Evolutionary conservation across 2,797 vertebrate species (phyloP).

Genomic region (Melanotaenia maccullochi): DNA sequence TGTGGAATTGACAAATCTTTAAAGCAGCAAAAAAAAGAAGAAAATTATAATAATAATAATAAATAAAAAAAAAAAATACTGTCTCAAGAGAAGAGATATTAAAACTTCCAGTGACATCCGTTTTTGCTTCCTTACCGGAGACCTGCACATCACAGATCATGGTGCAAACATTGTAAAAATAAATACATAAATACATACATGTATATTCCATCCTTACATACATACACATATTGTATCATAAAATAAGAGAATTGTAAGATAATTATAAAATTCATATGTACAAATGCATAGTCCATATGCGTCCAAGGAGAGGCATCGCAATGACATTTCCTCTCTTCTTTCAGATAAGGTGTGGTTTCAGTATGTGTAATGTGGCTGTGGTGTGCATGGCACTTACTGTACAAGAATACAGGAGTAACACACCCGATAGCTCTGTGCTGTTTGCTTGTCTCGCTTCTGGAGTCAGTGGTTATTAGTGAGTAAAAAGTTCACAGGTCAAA

Average conservation of each 20-base stretch:
- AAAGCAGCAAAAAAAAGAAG: conserved; percentile 65
- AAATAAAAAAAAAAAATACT: conserved; percentile 67
- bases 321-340: conserved; percentile 51
- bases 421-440: conserved; percentile 72
- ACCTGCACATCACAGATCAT: conserved; percentile 75
- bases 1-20: conserved; percentile 61
- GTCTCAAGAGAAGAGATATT: conserved; percentile 60
- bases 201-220: conserved; percentile 78
- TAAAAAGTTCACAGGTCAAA: conserved; percentile 72
- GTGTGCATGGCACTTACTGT: conserved; percentile 84
- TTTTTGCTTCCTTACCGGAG: conserved; percentile 64
- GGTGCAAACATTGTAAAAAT: conserved; percentile 84
- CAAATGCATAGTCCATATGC: conserved; percentile 85
- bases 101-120: conserved; percentile 78
- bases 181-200: conserved; percentile 88
- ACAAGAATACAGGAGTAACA: conserved; percentile 77
- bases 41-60: background rate
- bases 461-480: conserved; percentile 52
- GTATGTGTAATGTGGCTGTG: conserved; percentile 59
- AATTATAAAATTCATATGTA: conserved; percentile 84
- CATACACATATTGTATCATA: conserved; percentile 83
- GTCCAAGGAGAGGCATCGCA: conserved; percentile 72
- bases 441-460: conserved; percentile 40
- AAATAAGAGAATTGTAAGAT: conserved; percentile 84
- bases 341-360: conserved; percentile 48